Evolutionary conservation across 2,113 vertebrate species (phyloP).

Genomic region (Xiphorhynchus elegans): DNA sequence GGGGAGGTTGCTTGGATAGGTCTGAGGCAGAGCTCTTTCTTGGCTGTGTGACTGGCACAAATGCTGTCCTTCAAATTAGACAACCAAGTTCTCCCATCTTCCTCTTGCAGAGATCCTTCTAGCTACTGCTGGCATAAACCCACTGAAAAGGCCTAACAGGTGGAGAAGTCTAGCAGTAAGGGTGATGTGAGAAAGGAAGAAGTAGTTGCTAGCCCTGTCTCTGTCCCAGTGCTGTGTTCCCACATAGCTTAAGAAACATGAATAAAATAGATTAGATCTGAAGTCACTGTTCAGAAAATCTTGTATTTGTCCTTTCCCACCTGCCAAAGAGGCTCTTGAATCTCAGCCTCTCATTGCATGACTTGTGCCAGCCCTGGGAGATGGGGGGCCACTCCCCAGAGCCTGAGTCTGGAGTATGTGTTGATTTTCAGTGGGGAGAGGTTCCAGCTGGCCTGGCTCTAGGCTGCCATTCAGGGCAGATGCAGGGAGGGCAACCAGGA

Average conservation of each 20-base stretch:
- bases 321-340: neutral
- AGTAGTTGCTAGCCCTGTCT: neutral
- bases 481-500: neutral
- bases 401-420: neutral
- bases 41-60: neutral
- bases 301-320: neutral
- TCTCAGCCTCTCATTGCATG: neutral
- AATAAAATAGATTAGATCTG: neutral
- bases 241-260: neutral
- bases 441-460: neutral
- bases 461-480: neutral
- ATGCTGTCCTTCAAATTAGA: neutral
- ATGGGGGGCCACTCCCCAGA: neutral
- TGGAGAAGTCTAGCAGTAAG: neutral
- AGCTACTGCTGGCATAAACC: neutral
- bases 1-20: neutral
- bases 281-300: neutral
- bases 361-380: neutral
- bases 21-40: neutral
- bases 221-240: neutral
- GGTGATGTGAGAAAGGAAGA: neutral
- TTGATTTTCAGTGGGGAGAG: neutral
- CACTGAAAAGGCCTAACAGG: neutral
- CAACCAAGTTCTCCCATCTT: neutral
- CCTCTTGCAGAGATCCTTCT: neutral